These are phyloP conservation scores for Lepidurus packardi DNA, from an alignment of 1,140 invertebrate genomes.

Conservation along the genomic window DNA sequence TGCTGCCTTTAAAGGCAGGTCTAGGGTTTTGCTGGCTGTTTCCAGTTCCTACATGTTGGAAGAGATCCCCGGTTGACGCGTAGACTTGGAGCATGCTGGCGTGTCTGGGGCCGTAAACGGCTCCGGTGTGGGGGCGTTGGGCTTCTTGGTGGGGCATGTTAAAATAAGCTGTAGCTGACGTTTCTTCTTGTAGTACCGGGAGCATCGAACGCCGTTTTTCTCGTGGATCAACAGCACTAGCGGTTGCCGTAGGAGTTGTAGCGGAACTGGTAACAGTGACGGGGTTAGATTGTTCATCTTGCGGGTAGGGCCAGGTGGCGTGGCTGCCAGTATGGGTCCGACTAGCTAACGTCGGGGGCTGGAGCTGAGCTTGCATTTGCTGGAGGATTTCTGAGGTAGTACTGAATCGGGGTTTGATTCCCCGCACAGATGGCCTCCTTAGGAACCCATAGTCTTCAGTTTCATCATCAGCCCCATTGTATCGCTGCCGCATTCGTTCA, in stretches of 20 bases:
- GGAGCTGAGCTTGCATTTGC: constrained; percentile 66
- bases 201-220: constrained; percentile 26
- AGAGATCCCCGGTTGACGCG: constrained; percentile 29
- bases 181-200: constrained; percentile 4
- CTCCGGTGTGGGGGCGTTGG: not conserved
- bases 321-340: not conserved
- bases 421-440: constrained; percentile 73
- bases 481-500: constrained; percentile 71
- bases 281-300: not conserved
- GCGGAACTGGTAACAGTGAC: not conserved
- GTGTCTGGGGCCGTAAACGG: not conserved
- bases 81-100: constrained; percentile 29
- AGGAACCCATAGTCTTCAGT: constrained; percentile 84
- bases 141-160: not conserved
- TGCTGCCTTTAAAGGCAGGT: not conserved
- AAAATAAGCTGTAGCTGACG: not conserved
- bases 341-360: constrained; percentile 49
- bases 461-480: constrained; percentile 52
- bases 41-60: constrained; percentile 27
- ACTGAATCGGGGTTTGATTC: constrained; percentile 65
- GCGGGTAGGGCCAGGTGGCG: constrained; percentile 22
- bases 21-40: not conserved
- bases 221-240: not conserved
- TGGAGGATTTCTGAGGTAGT: constrained; percentile 73
- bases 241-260: not conserved